Percentiles rank a stretch among this genome's conserved stretches.
These are phyloP conservation scores for Epinephelus fuscoguttatus DNA, from an alignment of 2,113 vertebrate species.

Conservation along the genomic window DNA sequence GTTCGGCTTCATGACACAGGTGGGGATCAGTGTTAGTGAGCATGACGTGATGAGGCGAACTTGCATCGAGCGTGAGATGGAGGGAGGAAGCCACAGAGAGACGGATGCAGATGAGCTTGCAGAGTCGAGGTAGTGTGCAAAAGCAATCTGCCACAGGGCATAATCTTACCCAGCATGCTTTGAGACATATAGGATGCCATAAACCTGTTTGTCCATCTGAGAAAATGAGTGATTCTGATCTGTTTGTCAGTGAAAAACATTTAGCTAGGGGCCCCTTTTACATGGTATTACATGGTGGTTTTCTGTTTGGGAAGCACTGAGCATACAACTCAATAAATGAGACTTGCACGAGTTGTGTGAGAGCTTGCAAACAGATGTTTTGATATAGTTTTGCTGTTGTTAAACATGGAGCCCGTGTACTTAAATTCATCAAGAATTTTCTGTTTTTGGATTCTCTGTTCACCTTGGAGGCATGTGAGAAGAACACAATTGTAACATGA, in stretches of 20 bases:
- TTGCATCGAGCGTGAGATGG: not conserved
- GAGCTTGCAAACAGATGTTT: too few relatives aligned
- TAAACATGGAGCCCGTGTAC: too few relatives aligned
- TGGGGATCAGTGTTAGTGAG: not conserved
- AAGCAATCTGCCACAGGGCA: not conserved
- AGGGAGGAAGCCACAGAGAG: slow-evolving; percentile 2
- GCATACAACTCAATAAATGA: too few relatives aligned
- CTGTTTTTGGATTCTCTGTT: too few relatives aligned
- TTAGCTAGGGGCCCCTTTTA: too few relatives aligned
- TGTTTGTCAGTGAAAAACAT: not conserved
- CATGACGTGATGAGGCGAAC: not conserved
- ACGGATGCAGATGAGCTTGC: slow-evolving; percentile 11
- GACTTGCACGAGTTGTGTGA: too few relatives aligned
- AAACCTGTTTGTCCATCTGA: not conserved
- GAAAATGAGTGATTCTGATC: not conserved
- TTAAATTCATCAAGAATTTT: too few relatives aligned
- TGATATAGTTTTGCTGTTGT: too few relatives aligned
- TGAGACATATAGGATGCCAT: not conserved
- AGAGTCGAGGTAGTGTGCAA: slow-evolving; percentile 4
- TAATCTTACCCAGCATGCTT: slow-evolving; percentile 18
- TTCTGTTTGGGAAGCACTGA: too few relatives aligned
- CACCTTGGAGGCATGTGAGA: too few relatives aligned
- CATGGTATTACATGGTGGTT: not conserved
- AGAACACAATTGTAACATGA: too few relatives aligned
- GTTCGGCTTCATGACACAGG: slow-evolving; percentile 14